A percentile compares a stretch with the other conserved stretches of the same genome.
Evolutionary conservation across 2,113 vertebrate species (phyloP).

Genomic region (Antechinus flavipes): DNA sequence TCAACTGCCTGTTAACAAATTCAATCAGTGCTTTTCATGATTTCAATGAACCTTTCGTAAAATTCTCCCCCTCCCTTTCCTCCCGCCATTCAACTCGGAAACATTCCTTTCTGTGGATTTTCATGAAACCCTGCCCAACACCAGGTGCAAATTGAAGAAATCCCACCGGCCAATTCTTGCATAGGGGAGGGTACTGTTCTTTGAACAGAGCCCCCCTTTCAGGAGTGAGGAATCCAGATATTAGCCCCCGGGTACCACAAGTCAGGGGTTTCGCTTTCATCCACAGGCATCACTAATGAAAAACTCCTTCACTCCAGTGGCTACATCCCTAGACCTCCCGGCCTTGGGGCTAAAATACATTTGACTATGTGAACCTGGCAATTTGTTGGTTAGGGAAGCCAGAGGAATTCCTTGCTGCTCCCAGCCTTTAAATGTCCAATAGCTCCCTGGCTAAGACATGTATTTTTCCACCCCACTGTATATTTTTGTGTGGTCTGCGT

Average conservation of each 20-base stretch:
- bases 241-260: constrained; percentile 66
- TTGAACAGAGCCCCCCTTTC: constrained; percentile 74
- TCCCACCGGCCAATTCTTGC: constrained; percentile 66
- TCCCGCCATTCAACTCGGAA: constrained; percentile 25
- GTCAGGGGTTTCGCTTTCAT: constrained; percentile 75
- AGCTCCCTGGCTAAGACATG: neutral
- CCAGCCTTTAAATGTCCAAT: constrained; percentile 11
- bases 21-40: constrained; percentile 65
- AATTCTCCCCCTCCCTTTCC: constrained; percentile 40
- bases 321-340: constrained; percentile 42
- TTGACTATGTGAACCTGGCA: constrained; percentile 42
- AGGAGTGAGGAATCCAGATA: constrained; percentile 62
- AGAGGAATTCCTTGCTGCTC: neutral
- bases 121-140: constrained; percentile 61
- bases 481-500: constrained; percentile 29
- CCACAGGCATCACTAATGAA: constrained; percentile 61
- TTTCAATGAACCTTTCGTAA: constrained; percentile 51
- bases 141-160: constrained; percentile 72
- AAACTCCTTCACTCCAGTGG: constrained; percentile 60
- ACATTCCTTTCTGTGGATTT: constrained; percentile 64
- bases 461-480: constrained; percentile 23
- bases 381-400: constrained; percentile 28
- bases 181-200: constrained; percentile 72
- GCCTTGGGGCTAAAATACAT: constrained; percentile 22
- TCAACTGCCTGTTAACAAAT: constrained; percentile 1